Percentiles rank a stretch among this genome's conserved stretches.
phyloP scores from a whole-genome alignment of 2,113 vertebrate genomes.

The Oriolus oriolus region DNA sequence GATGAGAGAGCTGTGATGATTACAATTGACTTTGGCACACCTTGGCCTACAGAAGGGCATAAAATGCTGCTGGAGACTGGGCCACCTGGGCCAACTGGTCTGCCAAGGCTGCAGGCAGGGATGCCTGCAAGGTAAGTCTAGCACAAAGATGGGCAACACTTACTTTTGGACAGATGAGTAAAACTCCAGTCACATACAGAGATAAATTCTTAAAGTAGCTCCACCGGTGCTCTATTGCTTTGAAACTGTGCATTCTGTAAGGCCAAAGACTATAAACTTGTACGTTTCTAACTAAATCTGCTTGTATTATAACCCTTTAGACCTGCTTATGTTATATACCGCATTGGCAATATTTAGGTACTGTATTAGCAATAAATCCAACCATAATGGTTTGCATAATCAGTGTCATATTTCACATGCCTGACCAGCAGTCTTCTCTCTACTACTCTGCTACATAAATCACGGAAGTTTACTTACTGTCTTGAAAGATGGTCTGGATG shows the following conservation, averaged over 20 bases:
- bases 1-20: background rate
- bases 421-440: background rate
- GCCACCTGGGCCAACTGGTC: background rate
- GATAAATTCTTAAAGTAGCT: background rate
- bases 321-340: background rate
- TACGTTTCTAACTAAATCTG: background rate
- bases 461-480: background rate
- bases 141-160: rapidly evolving
- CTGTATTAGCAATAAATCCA: background rate
- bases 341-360: background rate
- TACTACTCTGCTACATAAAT: background rate
- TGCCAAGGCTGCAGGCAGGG: background rate
- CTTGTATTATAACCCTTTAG: background rate
- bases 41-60: background rate
- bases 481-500: background rate
- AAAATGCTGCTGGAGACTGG: background rate
- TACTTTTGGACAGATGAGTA: background rate
- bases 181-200: background rate
- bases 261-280: background rate
- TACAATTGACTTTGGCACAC: background rate
- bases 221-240: background rate
- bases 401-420: background rate
- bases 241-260: background rate
- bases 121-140: background rate
- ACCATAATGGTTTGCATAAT: background rate